Conservation (phyloP, 30 jellyfish, hydroid and myxozoan species). For the Catostylus mosaicus region DNA sequence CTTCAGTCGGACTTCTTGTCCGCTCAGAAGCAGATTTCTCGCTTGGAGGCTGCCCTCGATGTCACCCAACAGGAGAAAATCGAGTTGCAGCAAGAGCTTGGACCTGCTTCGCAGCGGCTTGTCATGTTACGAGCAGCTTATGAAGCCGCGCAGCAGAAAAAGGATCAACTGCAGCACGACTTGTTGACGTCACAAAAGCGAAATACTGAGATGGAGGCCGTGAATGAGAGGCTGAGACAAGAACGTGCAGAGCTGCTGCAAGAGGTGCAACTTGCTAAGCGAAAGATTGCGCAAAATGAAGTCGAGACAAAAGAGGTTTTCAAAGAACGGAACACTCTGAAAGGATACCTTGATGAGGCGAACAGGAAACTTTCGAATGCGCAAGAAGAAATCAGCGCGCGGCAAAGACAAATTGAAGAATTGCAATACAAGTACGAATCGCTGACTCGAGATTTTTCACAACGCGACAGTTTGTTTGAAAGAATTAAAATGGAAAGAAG, state of each 20-base stretch:
- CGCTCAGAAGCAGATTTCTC: constrained; percentile 96
- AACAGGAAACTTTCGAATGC: constrained; percentile 71
- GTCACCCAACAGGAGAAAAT: constrained; percentile 97
- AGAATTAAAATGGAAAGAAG: constrained; percentile 85
- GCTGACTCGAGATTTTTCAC: constrained; percentile 78
- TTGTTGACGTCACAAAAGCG: constrained; percentile 86
- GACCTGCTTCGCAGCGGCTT: constrained; percentile 97
- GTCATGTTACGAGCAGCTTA: constrained; percentile 97
- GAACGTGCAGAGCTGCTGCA: constrained; percentile 89
- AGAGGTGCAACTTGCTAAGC: constrained; percentile 85
- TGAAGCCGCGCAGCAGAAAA: constrained; percentile 97
- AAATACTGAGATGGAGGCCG: constrained; percentile 83
- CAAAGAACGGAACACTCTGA: constrained; percentile 71
- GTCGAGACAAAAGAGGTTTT: constrained; percentile 74
- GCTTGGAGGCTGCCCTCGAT: constrained; percentile 98
- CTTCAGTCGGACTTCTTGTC: constrained; percentile 89
- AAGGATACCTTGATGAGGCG: constrained; percentile 83
- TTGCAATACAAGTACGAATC: constrained; percentile 93
- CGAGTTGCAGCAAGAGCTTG: constrained; percentile 99
- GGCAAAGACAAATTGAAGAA: constrained; percentile 91
- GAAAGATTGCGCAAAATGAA: constrained; percentile 74
- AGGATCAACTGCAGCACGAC: constrained; percentile 92
- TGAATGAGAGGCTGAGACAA: constrained; percentile 85
- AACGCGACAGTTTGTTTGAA: constrained; percentile 86
- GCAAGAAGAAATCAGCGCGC: constrained; percentile 77